These are phyloP conservation scores for Xestia ashworthii DNA, from an alignment of 2,888 invertebrate genomes.

Conservation along the genomic window DNA sequence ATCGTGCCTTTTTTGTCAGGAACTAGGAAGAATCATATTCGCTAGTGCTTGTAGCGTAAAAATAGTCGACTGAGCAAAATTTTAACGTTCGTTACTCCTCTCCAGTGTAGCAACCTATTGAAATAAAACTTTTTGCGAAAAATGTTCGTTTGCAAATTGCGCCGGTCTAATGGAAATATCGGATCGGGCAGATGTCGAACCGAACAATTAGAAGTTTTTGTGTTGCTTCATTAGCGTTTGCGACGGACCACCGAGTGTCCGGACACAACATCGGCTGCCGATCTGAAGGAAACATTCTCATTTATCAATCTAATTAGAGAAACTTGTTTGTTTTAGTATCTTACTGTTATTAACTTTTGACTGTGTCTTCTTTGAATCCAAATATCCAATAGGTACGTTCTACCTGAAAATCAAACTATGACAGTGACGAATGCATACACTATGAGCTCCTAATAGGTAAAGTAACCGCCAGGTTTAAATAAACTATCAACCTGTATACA, in stretches of 20 bases:
- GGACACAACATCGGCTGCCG: constrained; percentile 58
- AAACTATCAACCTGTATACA: constrained; percentile 22
- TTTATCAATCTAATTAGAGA: constrained; percentile 38
- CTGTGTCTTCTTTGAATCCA: not conserved
- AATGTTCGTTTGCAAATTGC: constrained; percentile 75
- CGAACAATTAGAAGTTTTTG: constrained; percentile 81
- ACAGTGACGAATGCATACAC: not conserved
- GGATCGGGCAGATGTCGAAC: constrained; percentile 74
- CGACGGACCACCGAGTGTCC: constrained; percentile 53
- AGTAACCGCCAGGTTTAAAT: constrained; percentile 17
- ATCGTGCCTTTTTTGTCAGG: constrained; percentile 12
- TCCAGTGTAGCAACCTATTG: constrained; percentile 17
- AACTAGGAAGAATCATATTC: constrained; percentile 36
- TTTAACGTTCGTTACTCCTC: constrained; percentile 28
- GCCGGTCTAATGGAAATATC: constrained; percentile 79
- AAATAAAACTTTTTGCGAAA: constrained; percentile 62
- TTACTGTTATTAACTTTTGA: not conserved
- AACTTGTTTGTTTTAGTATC: constrained; percentile 34
- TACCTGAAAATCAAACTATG: constrained; percentile 4
- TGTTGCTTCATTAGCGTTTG: constrained; percentile 78
- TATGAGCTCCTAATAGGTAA: constrained; percentile 7
- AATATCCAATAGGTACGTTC: not conserved
- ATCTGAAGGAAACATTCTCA: constrained; percentile 47
- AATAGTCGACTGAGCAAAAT: constrained; percentile 30
- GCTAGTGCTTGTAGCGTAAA: constrained; percentile 28